phyloP scores from a whole-genome alignment of 1,140 invertebrate species.

The Chironomus tepperi region DNA sequence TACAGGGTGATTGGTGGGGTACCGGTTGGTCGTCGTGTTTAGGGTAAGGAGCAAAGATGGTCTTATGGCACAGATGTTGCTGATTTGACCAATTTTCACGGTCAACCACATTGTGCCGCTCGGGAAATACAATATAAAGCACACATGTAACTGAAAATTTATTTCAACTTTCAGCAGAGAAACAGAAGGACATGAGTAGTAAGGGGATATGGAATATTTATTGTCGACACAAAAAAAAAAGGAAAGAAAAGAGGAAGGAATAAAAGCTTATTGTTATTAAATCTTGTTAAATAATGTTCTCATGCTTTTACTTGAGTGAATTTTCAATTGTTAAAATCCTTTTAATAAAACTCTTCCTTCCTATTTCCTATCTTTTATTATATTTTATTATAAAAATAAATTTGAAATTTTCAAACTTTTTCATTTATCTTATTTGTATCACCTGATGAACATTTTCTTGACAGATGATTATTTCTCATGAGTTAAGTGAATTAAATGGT shows the following conservation, averaged over 20 bases:
- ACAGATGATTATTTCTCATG: no score
- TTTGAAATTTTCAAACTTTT: not conserved
- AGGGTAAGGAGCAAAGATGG: no score
- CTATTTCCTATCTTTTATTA: no score
- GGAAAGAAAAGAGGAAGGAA: not conserved
- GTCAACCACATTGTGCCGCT: no score
- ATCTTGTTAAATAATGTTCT: constrained; percentile 9
- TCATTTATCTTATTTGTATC: not conserved
- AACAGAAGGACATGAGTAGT: not conserved
- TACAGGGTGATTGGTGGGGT: no score
- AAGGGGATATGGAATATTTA: not conserved
- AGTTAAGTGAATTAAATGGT: no score
- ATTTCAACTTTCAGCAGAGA: not conserved
- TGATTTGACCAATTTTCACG: no score
- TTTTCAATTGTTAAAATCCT: not conserved
- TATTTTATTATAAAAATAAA: no score
- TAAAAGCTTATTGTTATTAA: not conserved
- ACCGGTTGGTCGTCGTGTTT: no score
- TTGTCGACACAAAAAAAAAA: not conserved
- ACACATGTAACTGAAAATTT: no score
- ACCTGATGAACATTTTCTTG: not conserved
- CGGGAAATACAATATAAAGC: no score
- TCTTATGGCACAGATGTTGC: no score
- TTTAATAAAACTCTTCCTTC: not conserved
- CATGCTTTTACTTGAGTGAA: not conserved